Percentiles rank a stretch among this genome's conserved stretches.
Evolutionary conservation across 1,140 invertebrate genomes (phyloP).

Genomic region (Heliconius himera): DNA sequence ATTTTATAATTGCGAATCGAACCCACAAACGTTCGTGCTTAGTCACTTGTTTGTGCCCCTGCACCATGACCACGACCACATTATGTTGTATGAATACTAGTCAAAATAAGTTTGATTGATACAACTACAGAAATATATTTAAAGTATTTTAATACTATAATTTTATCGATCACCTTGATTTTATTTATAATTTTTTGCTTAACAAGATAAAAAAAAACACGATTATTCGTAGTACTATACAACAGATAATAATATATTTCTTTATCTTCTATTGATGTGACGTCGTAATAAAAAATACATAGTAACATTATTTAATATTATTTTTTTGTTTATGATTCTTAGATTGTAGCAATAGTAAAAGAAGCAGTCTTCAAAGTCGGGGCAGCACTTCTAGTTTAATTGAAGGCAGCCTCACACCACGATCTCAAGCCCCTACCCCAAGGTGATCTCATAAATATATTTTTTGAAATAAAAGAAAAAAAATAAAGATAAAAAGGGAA

Average conservation of each 20-base stretch:
- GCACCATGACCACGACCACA: too few species aligned
- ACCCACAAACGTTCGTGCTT: neutral
- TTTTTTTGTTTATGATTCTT: constrained; percentile 44
- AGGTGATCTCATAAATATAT: constrained; percentile 67
- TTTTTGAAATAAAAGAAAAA: too few species aligned
- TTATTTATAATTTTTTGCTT: constrained; percentile 1
- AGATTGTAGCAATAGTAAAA: constrained; percentile 89
- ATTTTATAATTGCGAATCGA: too few species aligned
- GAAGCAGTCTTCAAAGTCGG: constrained; percentile 94
- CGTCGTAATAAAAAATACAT: neutral
- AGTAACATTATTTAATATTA: neutral
- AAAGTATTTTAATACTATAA: neutral
- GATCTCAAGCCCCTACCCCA: constrained; percentile 94
- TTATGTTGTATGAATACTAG: too few species aligned
- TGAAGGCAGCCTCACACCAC: constrained; percentile 90
- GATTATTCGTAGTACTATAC: neutral
- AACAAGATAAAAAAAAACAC: neutral
- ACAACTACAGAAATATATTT: neutral
- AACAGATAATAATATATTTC: neutral
- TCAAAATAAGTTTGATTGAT: neutral
- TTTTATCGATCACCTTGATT: constrained; percentile 5
- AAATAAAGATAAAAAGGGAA: too few species aligned
- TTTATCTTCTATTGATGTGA: neutral
- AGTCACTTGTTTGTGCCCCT: neutral
- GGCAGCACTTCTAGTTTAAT: constrained; percentile 93